These are phyloP conservation scores for Centropristis striata DNA, from an alignment of 2,113 vertebrate species.

Conservation along the genomic window DNA sequence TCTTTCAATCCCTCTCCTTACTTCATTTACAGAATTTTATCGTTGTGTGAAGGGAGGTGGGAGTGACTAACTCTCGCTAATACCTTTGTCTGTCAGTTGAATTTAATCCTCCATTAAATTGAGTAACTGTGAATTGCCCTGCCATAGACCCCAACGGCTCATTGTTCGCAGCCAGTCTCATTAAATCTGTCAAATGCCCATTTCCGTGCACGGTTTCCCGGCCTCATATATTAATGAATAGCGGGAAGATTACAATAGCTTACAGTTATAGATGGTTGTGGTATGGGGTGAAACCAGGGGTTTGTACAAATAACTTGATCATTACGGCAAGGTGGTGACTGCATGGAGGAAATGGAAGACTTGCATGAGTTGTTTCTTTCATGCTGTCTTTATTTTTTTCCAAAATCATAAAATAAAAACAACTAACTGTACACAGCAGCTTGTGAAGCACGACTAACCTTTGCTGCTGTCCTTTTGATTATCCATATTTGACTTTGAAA, in stretches of 20 bases:
- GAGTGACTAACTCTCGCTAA: constrained; percentile 58
- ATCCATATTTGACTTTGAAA: not conserved
- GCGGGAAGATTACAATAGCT: constrained; percentile 59
- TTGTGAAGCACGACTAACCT: not conserved
- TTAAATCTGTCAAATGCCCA: constrained; percentile 77
- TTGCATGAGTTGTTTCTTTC: not conserved
- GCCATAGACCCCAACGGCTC: constrained; percentile 53
- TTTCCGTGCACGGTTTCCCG: constrained; percentile 59
- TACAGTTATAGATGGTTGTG: constrained; percentile 47
- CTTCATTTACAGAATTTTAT: constrained; percentile 39
- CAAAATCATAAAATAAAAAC: constrained; percentile 10
- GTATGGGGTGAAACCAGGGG: constrained; percentile 25
- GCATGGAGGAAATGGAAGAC: constrained; percentile 16
- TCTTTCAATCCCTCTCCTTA: constrained; percentile 29
- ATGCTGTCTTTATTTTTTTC: constrained; percentile 1
- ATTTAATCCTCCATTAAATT: constrained; percentile 77
- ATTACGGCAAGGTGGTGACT: constrained; percentile 43
- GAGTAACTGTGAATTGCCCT: constrained; percentile 66
- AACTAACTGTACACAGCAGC: not conserved
- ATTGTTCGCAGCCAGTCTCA: constrained; percentile 69
- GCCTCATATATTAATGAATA: constrained; percentile 69
- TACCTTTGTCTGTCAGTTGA: constrained; percentile 66
- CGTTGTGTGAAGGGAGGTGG: constrained; percentile 38
- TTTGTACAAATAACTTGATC: constrained; percentile 46
- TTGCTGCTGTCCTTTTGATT: not conserved